These are phyloP conservation scores for Cirrhinus molitorella DNA, from an alignment of 2,797 vertebrate species.

Conservation along the genomic window DNA sequence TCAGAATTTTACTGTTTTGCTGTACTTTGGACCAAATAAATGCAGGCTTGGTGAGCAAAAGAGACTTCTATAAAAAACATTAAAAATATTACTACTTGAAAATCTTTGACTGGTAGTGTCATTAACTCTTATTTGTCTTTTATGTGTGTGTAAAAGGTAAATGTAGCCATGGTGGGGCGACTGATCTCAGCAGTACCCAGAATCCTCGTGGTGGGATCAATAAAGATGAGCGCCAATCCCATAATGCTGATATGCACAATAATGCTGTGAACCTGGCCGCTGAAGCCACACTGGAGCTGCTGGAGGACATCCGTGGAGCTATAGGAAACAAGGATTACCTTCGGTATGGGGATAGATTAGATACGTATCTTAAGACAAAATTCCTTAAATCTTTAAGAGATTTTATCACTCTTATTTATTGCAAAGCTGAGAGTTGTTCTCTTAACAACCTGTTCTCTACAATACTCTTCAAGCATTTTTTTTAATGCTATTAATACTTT, in stretches of 20 bases:
- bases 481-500: not conserved
- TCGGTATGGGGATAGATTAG: slow-evolving; percentile 64
- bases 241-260: slow-evolving; percentile 67
- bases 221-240: slow-evolving; percentile 71
- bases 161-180: slow-evolving; percentile 80
- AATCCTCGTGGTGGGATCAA: slow-evolving; percentile 75
- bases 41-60: no score
- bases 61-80: no score
- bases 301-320: slow-evolving; percentile 73
- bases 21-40: no score
- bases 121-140: not conserved
- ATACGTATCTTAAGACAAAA: not conserved
- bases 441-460: not conserved
- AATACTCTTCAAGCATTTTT: not conserved
- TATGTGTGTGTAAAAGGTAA: slow-evolving; percentile 71
- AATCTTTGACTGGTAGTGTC: no score
- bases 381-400: not conserved
- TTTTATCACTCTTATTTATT: not conserved
- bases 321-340: slow-evolving; percentile 71
- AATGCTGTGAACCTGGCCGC: slow-evolving; percentile 71
- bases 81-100: no score
- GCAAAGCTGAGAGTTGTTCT: not conserved
- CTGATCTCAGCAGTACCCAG: slow-evolving; percentile 68
- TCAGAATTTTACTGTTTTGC: no score
- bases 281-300: slow-evolving; percentile 69